Evolutionary conservation across 1,140 invertebrate genomes (phyloP).

Genomic region (Drosophila melanogaster): Release_6_plus_ISO1_MT NC_004354.4:6802501-6803000

Average conservation of each 20-base stretch:
- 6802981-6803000: slow-evolving; percentile 6
- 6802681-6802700: slow-evolving; percentile 5
- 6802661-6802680: not conserved
- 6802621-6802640: not conserved
- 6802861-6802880: slow-evolving; percentile 3
- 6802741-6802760: slow-evolving; percentile 13
- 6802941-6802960: not conserved
- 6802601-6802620: slow-evolving; percentile 11
- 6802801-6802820: slow-evolving; percentile 81
- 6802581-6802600: slow-evolving; percentile 15
- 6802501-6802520: not conserved
- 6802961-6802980: too few species aligned
- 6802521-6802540: not conserved
- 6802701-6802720: slow-evolving; percentile 25
- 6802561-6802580: slow-evolving; percentile 7
- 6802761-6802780: slow-evolving; percentile 35
- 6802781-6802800: slow-evolving; percentile 34
- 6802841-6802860: slow-evolving; percentile 18
- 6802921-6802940: not conserved
- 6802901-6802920: not conserved
- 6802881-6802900: not conserved
- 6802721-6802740: slow-evolving; percentile 6
- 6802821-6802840: slow-evolving; percentile 73
- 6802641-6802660: not conserved
- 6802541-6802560: slow-evolving; percentile 21